These are phyloP conservation scores for Paratrypauchen microcephalus DNA, from an alignment of 2,797 vertebrate species.

Conservation along the genomic window DNA sequence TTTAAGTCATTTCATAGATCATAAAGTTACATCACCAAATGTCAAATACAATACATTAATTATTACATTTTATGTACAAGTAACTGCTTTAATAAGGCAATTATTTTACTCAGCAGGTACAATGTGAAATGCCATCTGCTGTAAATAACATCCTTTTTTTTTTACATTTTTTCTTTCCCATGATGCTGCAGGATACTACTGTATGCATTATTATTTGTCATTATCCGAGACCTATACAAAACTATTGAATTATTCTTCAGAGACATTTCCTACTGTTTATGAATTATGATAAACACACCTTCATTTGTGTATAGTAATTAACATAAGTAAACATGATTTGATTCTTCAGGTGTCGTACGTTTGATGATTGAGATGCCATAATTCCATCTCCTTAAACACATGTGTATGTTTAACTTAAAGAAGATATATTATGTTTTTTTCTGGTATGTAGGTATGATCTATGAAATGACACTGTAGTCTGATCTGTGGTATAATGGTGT, in stretches of 20 bases:
- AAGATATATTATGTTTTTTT: not conserved
- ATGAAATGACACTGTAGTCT: no score
- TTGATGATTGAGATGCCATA: not conserved
- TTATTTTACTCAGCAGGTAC: not conserved
- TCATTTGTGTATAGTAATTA: not conserved
- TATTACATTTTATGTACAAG: not conserved
- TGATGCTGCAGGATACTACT: not conserved
- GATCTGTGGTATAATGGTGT: no score
- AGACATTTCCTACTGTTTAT: not conserved
- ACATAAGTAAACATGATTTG: not conserved
- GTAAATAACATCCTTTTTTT: not conserved
- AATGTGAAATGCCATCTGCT: not conserved
- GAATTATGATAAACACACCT: not conserved
- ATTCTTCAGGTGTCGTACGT: not conserved
- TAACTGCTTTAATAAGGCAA: not conserved
- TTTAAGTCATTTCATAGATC: no score
- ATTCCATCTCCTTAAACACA: slow-evolving; percentile 3
- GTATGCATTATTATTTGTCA: not conserved
- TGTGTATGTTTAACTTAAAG: not conserved
- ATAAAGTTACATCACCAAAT: not conserved
- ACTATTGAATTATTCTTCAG: not conserved
- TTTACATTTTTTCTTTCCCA: not conserved
- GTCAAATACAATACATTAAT: not conserved
- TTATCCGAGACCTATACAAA: not conserved
- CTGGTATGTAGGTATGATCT: not conserved